Evolutionary conservation across 2,113 vertebrate genomes (phyloP).

Genomic region (Muscicapa adusta): DNA sequence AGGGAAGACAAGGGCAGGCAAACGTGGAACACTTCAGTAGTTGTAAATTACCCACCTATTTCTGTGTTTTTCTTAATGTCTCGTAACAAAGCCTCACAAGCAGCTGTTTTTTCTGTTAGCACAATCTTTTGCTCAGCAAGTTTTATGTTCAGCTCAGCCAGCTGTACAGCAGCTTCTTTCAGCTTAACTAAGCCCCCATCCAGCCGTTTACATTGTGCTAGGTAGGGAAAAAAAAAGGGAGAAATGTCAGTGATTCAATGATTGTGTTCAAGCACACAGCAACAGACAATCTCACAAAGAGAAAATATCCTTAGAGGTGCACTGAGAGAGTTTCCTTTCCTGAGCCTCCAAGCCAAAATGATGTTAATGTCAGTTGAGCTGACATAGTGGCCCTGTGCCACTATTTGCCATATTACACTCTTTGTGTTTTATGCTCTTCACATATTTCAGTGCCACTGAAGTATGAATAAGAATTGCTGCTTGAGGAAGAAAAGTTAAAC

Average conservation of each 20-base stretch:
- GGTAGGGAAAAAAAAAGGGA: neutral
- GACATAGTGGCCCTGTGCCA: neutral
- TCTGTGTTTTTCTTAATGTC: conserved; percentile 86
- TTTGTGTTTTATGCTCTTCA: neutral
- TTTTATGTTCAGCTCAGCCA: conserved; percentile 87
- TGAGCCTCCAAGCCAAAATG: neutral
- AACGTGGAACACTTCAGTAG: neutral
- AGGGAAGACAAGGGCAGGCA: neutral
- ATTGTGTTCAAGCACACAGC: neutral
- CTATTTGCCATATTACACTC: neutral
- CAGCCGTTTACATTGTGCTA: conserved; percentile 88
- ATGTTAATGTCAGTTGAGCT: neutral
- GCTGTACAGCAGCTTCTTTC: conserved; percentile 88
- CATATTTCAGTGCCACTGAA: neutral
- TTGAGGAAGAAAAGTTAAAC: neutral
- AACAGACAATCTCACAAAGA: neutral
- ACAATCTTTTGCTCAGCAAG: conserved; percentile 90
- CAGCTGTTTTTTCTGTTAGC: conserved; percentile 85
- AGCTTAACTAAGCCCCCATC: conserved; percentile 91
- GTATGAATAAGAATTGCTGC: neutral
- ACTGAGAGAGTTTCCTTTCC: neutral
- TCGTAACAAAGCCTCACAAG: conserved; percentile 84
- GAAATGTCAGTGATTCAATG: neutral
- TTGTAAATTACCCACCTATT: conserved; percentile 71
- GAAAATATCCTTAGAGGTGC: neutral